Conservation (phyloP, 2,888 invertebrate species). For the Sminthurides aquaticus region DNA sequence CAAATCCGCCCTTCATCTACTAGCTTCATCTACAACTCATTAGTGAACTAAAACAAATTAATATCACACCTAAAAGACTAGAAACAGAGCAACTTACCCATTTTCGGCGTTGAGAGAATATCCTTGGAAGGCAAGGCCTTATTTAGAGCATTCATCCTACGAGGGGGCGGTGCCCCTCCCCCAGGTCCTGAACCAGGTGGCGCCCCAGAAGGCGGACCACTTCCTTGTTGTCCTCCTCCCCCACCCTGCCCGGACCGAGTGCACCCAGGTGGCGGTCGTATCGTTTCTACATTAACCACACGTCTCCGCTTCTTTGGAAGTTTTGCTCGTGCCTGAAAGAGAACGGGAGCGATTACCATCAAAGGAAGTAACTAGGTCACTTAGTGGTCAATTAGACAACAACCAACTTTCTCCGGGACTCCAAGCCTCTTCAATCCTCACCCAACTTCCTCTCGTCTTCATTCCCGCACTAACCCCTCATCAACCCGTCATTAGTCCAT, state of each 20-base stretch:
- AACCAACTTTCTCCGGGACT: neutral
- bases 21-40: too few relatives aligned
- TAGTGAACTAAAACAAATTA: too few relatives aligned
- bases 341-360: too few relatives aligned
- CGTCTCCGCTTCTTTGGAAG: conserved; percentile 95
- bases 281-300: conserved; percentile 91
- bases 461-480: too few relatives aligned
- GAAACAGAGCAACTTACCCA: too few relatives aligned
- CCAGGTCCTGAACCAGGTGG: conserved; percentile 5
- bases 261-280: conserved; percentile 59
- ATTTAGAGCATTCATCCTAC: conserved; percentile 80
- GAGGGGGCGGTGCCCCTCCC: conserved; percentile 45
- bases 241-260: conserved; percentile 47
- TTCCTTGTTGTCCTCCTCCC: conserved; percentile 50
- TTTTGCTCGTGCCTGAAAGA: conserved; percentile 83
- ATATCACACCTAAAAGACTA: too few relatives aligned
- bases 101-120: conserved; percentile 63
- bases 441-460: too few relatives aligned
- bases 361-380: conserved; percentile 3
- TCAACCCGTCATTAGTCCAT: too few relatives aligned
- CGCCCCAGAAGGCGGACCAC: conserved; percentile 38
- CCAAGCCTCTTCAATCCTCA: neutral
- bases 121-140: conserved; percentile 73
- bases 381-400: neutral
- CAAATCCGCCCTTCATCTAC: too few relatives aligned